Percentiles rank a stretch among this genome's conserved stretches.
These are phyloP conservation scores for Lasiurus cinereus DNA, from an alignment of 2,113 vertebrate species.

Conservation along the genomic window DNA sequence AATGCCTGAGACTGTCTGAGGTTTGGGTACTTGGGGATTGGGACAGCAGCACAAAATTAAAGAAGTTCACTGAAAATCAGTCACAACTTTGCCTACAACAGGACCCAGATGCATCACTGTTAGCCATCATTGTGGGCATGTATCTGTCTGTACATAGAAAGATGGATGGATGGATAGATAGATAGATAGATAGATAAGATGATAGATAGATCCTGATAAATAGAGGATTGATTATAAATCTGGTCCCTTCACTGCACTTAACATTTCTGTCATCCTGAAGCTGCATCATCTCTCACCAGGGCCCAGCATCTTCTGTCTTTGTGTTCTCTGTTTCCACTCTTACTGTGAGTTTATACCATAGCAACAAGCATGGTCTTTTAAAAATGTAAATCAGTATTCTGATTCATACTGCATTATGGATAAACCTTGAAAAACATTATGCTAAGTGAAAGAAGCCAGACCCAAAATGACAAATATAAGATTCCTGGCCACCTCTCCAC, in stretches of 20 bases:
- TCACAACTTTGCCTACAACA: neutral
- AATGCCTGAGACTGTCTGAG: neutral
- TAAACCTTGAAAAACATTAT: neutral
- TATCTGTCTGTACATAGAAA: neutral
- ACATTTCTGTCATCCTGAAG: neutral
- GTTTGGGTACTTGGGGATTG: neutral
- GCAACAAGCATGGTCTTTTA: neutral
- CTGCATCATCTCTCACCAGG: neutral
- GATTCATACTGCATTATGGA: neutral
- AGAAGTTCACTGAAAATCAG: neutral
- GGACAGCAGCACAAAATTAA: neutral
- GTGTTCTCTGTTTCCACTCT: neutral
- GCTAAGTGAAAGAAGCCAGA: neutral
- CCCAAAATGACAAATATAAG: neutral
- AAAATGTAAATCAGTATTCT: neutral
- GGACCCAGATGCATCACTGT: neutral
- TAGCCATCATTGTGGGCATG: neutral
- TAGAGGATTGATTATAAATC: neutral
- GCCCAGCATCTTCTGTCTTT: neutral
- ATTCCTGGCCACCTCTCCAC: neutral
- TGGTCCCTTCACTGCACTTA: neutral
- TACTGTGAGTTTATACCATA: neutral
- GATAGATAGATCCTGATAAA: neutral
- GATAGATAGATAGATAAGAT: neutral
- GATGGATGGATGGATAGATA: neutral